A percentile compares a stretch with the other conserved stretches of the same genome.
Evolutionary conservation across 2,888 invertebrate species (phyloP).

Genomic region (Meghimatium bilineatum): DNA sequence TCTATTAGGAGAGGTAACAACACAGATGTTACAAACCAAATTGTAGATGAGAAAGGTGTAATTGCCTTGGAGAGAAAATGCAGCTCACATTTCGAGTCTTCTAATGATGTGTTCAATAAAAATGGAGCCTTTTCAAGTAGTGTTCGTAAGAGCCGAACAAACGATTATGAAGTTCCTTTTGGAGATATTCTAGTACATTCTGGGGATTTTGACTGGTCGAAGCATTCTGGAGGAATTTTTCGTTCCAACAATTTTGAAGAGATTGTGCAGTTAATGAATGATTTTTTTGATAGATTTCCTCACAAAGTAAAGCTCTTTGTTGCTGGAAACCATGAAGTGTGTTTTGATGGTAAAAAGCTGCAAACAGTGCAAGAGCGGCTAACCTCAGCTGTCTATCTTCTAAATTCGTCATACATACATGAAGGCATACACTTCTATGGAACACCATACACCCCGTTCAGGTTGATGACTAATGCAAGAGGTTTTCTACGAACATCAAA

Average conservation of each 20-base stretch:
- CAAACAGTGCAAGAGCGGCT: conserved; percentile 61
- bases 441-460: conserved; percentile 67
- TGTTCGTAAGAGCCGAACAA: conserved; percentile 10
- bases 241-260: conserved; percentile 49
- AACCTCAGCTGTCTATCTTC: conserved; percentile 66
- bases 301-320: conserved; percentile 72
- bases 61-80: conserved; percentile 26
- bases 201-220: conserved; percentile 68
- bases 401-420: conserved; percentile 61
- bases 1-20: conserved; percentile 22
- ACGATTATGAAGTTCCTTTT: conserved; percentile 58
- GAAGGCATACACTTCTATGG: conserved; percentile 72
- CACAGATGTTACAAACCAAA: conserved; percentile 5
- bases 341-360: conserved; percentile 56
- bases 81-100: not conserved
- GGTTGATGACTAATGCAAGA: conserved; percentile 58
- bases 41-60: conserved; percentile 37
- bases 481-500: conserved; percentile 60
- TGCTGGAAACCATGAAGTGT: conserved; percentile 71
- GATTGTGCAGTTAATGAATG: conserved; percentile 48
- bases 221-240: conserved; percentile 42
- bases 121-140: conserved; percentile 34
- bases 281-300: conserved; percentile 66
- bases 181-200: conserved; percentile 73
- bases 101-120: conserved; percentile 5